Evolutionary conservation across 2,888 invertebrate genomes (phyloP).

Genomic region (Drosophila colorata): DNA sequence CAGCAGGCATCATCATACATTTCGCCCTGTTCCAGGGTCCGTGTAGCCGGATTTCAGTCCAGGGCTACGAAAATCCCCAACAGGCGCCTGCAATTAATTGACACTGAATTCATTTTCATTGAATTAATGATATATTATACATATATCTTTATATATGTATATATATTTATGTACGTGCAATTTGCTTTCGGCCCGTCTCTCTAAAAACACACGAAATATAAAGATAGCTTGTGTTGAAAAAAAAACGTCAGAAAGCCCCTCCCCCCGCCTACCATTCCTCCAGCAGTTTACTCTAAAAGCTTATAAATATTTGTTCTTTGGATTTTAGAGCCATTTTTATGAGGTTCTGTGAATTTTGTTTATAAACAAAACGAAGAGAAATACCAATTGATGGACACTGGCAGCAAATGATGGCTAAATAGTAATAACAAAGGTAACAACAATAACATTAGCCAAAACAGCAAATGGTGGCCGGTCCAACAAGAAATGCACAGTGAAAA

Average conservation of each 20-base stretch:
- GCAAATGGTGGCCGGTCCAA: conserved; percentile 15
- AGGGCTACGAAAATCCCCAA: conserved; percentile 37
- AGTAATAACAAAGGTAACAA: conserved; percentile 31
- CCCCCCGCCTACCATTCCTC: not conserved
- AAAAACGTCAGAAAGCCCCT: not conserved
- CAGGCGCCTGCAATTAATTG: conserved; percentile 67
- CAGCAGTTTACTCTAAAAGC: conserved; percentile 36
- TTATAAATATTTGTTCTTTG: conserved; percentile 66
- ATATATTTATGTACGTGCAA: conserved; percentile 29
- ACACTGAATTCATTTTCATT: conserved; percentile 63
- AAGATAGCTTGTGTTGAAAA: conserved; percentile 16
- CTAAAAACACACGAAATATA: conserved; percentile 21
- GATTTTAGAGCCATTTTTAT: conserved; percentile 63
- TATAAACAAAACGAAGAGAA: conserved; percentile 60
- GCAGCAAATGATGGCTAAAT: conserved; percentile 44
- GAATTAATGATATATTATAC: conserved; percentile 51
- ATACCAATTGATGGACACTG: conserved; percentile 60
- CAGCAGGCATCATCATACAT: conserved; percentile 48
- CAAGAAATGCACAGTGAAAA: conserved; percentile 19
- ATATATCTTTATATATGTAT: not conserved
- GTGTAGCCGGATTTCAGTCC: conserved; percentile 4
- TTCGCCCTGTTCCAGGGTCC: conserved; percentile 13
- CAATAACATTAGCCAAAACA: conserved; percentile 11
- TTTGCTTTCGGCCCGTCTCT: conserved; percentile 11
- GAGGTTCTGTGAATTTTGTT: conserved; percentile 63